Evolutionary conservation across 2,797 vertebrate species (phyloP).

Genomic region (Leucoraja ocellata): DNA sequence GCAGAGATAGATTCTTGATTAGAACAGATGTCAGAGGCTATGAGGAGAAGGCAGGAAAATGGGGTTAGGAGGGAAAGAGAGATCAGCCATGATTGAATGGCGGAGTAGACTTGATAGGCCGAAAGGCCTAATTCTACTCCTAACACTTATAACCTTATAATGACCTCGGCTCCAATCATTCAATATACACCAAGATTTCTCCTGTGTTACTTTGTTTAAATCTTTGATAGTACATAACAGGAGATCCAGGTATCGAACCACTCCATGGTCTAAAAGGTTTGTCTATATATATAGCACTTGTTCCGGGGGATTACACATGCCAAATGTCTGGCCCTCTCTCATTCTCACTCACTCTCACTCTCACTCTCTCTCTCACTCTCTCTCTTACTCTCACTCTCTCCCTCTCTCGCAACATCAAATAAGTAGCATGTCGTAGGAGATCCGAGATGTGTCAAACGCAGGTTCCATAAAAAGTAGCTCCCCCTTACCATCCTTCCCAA

Average conservation of each 20-base stretch:
- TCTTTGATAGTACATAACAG: background rate
- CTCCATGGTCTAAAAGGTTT: background rate
- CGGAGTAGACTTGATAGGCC: no score
- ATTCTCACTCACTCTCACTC: no score
- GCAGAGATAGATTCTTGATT: no score
- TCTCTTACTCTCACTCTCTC: background rate
- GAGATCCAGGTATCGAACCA: background rate
- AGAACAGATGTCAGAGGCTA: no score
- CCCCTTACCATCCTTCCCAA: background rate
- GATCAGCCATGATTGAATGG: no score
- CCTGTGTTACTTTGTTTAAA: background rate
- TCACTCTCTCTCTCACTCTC: background rate
- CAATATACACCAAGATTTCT: background rate
- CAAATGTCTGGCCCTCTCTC: background rate
- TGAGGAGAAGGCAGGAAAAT: no score
- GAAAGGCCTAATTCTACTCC: no score
- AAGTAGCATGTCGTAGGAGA: background rate
- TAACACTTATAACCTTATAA: no score
- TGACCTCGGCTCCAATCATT: background rate
- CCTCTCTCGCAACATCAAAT: background rate
- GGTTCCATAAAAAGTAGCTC: background rate
- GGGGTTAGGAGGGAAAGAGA: no score
- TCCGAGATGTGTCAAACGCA: background rate
- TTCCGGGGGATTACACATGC: background rate
- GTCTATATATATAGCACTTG: background rate